Percentiles rank a stretch among this genome's conserved stretches.
Conservation (phyloP, 2,888 invertebrate genomes). For the Drosophila dives region DNA sequence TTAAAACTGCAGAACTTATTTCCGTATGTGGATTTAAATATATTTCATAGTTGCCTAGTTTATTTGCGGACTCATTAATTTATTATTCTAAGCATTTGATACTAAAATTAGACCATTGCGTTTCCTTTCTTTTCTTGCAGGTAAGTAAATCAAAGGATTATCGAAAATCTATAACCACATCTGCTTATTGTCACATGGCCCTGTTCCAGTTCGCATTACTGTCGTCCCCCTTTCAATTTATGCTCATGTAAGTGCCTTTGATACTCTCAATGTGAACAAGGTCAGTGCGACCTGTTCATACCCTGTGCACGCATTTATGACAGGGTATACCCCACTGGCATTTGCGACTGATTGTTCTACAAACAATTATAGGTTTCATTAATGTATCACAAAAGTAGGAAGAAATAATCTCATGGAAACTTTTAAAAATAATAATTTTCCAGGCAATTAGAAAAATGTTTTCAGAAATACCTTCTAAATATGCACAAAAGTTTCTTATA, state of each 20-base stretch:
- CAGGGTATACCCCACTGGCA: background rate
- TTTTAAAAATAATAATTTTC: background rate
- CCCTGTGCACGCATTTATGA: conserved; percentile 10
- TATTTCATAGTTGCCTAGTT: background rate
- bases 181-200: conserved; percentile 69
- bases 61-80: background rate
- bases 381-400: background rate
- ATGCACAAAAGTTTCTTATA: background rate
- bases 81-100: background rate
- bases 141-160: conserved; percentile 65
- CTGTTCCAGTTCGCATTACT: conserved; percentile 52
- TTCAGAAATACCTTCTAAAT: background rate
- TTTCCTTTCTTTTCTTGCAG: conserved; percentile 58
- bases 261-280: conserved; percentile 50
- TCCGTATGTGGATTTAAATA: background rate
- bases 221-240: conserved; percentile 10
- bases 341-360: background rate
- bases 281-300: conserved; percentile 62
- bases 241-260: conserved; percentile 48
- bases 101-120: background rate
- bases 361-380: background rate
- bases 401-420: background rate
- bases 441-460: background rate
- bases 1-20: background rate
- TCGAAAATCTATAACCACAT: conserved; percentile 60